Evolutionary conservation across 2,113 vertebrate genomes (phyloP), one percentile per base, ranked within the genome.

Genomic region (Clinocottus analis): DNA sequence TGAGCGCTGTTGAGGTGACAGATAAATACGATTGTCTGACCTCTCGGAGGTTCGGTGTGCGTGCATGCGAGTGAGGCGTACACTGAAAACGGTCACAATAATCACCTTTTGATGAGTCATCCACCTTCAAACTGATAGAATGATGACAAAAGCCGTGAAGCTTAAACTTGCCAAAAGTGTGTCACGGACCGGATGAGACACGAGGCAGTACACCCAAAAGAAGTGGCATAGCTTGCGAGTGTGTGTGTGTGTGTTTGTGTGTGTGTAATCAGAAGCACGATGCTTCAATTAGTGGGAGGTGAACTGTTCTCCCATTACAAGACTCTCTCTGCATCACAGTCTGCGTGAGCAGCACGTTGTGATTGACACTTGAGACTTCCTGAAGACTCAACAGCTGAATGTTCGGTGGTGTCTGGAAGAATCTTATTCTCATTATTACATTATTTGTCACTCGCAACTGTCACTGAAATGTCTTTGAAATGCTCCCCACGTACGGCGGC

Each of bases 71-170:
- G 16, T 8, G 33, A 27, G 49, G 17, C n/a, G 12, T 47, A 37
- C 7, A 35, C 11, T 43, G 47, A n/a, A 6, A 25, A 0, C 56
- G 45, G 21, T 21, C 43, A 74, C 2, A 3, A 39, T 3, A 43
- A 41, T 53, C 12, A 29, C n/a, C 19, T 49, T 41, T 74, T 21
- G 21, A n/a, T 3, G 23, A 27, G n/a, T 51, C 33, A 8, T n/a
- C n/a, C n/a, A n/a, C n/a, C n/a, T n/a, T n/a, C n/a, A n/a, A n/a
- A n/a, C n/a, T n/a, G n/a, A n/a, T n/a, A n/a, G n/a, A n/a, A n/a
- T n/a, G n/a, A n/a, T n/a, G n/a, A n/a, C 23, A 51, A 61, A 80
- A 60, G 60, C 56, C 35, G 70, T 75, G 73, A 75, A 51, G 37
- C 49, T 49, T 65, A 39, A 53, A 73, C 60, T 75, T 70, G 53